Percentiles rank a stretch among this genome's conserved stretches.
phyloP scores from a whole-genome alignment of 1,140 invertebrate species.

The Telenomus remus region DNA sequence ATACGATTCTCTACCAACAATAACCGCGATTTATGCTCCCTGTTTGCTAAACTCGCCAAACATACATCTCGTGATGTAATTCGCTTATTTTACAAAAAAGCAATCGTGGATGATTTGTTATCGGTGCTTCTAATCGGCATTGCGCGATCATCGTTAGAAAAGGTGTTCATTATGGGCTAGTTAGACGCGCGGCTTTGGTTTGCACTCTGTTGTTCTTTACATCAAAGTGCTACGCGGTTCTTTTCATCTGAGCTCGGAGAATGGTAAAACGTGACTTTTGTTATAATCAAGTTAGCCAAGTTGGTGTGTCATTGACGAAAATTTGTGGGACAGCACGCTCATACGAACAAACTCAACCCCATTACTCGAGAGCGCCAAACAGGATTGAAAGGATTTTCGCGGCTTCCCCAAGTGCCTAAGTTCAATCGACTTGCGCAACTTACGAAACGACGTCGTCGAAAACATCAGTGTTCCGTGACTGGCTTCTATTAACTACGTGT shows the following conservation, averaged over 20 bases:
- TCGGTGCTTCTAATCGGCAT: too few relatives aligned
- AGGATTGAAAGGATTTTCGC: constrained; percentile 60
- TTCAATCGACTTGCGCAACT: constrained; percentile 59
- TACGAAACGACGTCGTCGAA: constrained; percentile 56
- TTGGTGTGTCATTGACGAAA: constrained; percentile 54
- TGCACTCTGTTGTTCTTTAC: too few relatives aligned
- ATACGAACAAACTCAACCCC: constrained; percentile 50
- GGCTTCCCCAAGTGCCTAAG: constrained; percentile 58
- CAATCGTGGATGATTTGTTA: too few relatives aligned
- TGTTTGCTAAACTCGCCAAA: constrained; percentile 4
- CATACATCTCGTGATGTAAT: constrained; percentile 7
- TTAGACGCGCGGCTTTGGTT: too few relatives aligned
- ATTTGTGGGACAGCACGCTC: constrained; percentile 52
- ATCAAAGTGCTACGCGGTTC: too few relatives aligned
- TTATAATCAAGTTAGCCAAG: constrained; percentile 51
- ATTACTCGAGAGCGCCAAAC: constrained; percentile 55
- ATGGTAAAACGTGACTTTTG: constrained; percentile 55
- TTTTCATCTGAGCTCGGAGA: neutral
- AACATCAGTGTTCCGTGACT: constrained; percentile 58
- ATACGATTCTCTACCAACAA: constrained; percentile 28
- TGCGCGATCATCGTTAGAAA: too few relatives aligned
- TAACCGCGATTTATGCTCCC: constrained; percentile 46
- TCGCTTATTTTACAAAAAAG: too few relatives aligned
- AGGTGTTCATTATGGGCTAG: too few relatives aligned
- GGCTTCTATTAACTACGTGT: constrained; percentile 59